phyloP scores from a whole-genome alignment of 53 echinoderm and acorn worm species.

The Zoroaster sp. region DNA sequence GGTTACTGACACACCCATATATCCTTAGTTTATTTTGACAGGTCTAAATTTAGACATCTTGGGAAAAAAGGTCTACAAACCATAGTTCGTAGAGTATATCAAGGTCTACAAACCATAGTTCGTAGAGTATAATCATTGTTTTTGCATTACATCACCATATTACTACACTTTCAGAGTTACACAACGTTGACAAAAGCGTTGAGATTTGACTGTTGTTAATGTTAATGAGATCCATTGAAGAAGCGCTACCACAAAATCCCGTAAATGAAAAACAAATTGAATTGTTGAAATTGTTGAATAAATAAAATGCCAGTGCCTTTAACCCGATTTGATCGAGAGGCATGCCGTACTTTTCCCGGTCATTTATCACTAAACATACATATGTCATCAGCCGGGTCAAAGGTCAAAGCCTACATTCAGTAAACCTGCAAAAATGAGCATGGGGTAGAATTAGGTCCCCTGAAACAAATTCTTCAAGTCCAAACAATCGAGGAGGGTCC shows the following conservation, averaged over 20 bases:
- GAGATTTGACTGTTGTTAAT: neutral
- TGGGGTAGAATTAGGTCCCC: neutral
- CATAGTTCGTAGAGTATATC: neutral
- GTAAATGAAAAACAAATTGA: neutral
- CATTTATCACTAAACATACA: conserved; percentile 45
- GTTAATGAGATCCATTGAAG: neutral
- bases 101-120: too few relatives aligned
- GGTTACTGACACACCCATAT: neutral
- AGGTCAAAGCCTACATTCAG: conserved; percentile 27
- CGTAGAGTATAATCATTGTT: too few relatives aligned
- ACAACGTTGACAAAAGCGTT: neutral
- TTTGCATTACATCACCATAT: too few relatives aligned
- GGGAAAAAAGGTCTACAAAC: neutral
- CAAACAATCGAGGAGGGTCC: conserved; percentile 6
- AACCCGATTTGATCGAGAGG: neutral
- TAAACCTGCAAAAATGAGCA: neutral
- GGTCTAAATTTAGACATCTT: neutral
- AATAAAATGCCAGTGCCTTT: neutral
- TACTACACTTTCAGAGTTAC: neutral
- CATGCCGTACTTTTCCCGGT: neutral
- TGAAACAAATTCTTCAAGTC: neutral
- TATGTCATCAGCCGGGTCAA: conserved; percentile 25
- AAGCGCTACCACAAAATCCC: neutral
- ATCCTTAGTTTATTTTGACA: neutral
- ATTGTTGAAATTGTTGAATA: neutral